Conservation (phyloP, 1,140 invertebrate genomes). For the Cotesia vestalis region DNA sequence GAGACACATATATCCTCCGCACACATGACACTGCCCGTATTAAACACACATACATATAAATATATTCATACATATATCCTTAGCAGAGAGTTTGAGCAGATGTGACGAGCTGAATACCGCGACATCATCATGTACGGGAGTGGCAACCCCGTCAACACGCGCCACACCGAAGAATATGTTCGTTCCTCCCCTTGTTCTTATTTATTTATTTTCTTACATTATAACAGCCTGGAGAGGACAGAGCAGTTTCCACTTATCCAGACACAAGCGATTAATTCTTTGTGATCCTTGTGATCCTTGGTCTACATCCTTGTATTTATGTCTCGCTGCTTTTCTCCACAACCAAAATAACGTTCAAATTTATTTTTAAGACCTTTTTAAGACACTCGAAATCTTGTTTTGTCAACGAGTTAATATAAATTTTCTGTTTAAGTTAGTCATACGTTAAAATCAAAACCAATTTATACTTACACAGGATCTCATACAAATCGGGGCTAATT, state of each 20-base stretch:
- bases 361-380: no score
- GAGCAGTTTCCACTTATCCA: conserved; percentile 6
- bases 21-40: background rate
- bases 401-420: no score
- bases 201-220: no score
- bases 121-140: conserved; percentile 43
- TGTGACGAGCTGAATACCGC: conserved; percentile 37
- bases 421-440: no score
- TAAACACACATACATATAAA: background rate
- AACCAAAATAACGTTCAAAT: no score
- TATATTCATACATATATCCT: no score
- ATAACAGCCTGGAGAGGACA: no score
- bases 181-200: conserved; percentile 18
- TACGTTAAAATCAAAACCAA: no score
- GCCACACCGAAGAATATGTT: conserved; percentile 36
- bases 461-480: no score
- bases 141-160: conserved; percentile 40
- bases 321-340: background rate
- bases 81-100: conserved; percentile 32
- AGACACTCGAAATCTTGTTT: no score
- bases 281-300: conserved; percentile 27
- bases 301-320: background rate
- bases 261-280: conserved; percentile 27
- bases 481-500: no score
- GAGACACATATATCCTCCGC: conserved; percentile 4